These are phyloP conservation scores for Cremastinae sp. DNA, from an alignment of 2,888 invertebrate species.

Conservation along the genomic window DNA sequence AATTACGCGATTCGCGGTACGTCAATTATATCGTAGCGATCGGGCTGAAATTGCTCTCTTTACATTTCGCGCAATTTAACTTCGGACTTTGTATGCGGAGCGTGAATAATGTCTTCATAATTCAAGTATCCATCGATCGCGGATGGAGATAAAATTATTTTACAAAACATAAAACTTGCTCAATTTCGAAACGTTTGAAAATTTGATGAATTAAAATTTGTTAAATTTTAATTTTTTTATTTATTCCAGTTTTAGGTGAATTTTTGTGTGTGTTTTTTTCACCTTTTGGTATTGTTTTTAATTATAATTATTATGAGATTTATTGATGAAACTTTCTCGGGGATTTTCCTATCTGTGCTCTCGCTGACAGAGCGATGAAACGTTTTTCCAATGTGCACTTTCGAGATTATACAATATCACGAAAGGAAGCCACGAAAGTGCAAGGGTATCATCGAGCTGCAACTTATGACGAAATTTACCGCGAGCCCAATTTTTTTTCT, in stretches of 20 bases:
- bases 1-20: conserved; percentile 43
- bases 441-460: conserved; percentile 61
- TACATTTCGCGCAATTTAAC: conserved; percentile 5
- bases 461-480: conserved; percentile 65
- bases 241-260: too few species aligned
- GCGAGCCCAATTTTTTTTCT: conserved; percentile 1
- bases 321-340: too few species aligned
- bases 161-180: too few species aligned
- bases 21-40: conserved; percentile 37
- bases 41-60: conserved; percentile 21
- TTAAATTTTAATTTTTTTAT: too few species aligned
- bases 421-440: conserved; percentile 53
- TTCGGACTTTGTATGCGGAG: background rate
- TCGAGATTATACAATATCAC: background rate
- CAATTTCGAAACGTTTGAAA: too few species aligned
- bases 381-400: conserved; percentile 23
- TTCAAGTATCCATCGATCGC: too few species aligned
- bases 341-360: too few species aligned
- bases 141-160: too few species aligned
- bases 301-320: too few species aligned
- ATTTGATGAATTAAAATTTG: too few species aligned
- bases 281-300: too few species aligned
- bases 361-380: conserved; percentile 24
- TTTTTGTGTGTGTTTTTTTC: too few species aligned
- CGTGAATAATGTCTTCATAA: conserved; percentile 6